Conservation (phyloP, 1,140 invertebrate genomes). For the Oryctes rhinoceros region DNA sequence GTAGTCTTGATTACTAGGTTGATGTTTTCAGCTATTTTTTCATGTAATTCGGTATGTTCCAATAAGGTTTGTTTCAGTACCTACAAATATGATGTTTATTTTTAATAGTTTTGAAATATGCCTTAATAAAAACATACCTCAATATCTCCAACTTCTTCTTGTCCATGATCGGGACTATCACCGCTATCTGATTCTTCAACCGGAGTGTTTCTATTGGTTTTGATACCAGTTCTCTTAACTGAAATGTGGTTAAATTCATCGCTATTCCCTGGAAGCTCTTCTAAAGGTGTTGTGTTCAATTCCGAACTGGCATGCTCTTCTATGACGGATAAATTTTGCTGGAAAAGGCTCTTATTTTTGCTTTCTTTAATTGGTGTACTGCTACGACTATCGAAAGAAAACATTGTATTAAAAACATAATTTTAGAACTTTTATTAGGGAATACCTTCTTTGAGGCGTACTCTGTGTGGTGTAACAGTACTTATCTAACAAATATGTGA, state of each 20-base stretch:
- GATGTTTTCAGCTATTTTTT: slow-evolving; percentile 53
- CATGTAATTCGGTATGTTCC: slow-evolving; percentile 50
- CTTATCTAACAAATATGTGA: slow-evolving; percentile 40
- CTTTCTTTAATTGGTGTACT: slow-evolving; percentile 38
- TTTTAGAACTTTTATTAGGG: neutral
- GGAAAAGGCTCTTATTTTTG: neutral
- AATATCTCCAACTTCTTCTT: slow-evolving; percentile 23
- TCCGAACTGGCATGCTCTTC: slow-evolving; percentile 21
- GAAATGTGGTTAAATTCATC: neutral
- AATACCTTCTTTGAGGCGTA: slow-evolving; percentile 34
- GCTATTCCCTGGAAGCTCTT: slow-evolving; percentile 28
- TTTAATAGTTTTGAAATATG: neutral
- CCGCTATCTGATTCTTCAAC: slow-evolving; percentile 21
- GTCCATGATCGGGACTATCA: slow-evolving; percentile 19
- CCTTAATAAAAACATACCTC: slow-evolving; percentile 9
- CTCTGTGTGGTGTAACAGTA: neutral
- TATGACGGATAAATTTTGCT: slow-evolving; percentile 31
- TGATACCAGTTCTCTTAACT: neutral
- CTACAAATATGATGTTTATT: slow-evolving; percentile 29
- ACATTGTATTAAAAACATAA: neutral
- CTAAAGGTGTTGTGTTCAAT: slow-evolving; percentile 36
- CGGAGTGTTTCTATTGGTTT: slow-evolving; percentile 22
- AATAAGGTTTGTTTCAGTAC: slow-evolving; percentile 49
- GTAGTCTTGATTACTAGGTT: slow-evolving; percentile 47
- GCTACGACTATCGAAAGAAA: slow-evolving; percentile 29